Evolutionary conservation across 1,140 invertebrate genomes (phyloP).

Genomic region (Amphibalanus amphitrite): DNA sequence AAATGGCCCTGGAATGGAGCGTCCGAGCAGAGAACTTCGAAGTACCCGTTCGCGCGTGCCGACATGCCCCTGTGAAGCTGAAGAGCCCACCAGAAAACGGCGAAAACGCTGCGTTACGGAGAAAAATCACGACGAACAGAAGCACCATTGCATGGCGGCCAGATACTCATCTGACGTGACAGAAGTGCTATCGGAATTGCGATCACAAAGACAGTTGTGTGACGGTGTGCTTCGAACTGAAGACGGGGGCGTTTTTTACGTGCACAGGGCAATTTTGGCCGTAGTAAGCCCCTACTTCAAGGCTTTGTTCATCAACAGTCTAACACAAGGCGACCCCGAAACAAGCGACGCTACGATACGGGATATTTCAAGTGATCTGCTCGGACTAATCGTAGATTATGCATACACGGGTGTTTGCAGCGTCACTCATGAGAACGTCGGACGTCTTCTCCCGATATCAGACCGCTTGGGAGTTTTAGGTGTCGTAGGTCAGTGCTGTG

Average conservation of each 20-base stretch:
- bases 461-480: constrained; percentile 43
- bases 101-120: not conserved
- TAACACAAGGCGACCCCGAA: constrained; percentile 33
- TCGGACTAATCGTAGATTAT: constrained; percentile 41
- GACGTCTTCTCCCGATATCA: constrained; percentile 37
- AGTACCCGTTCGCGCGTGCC: constrained; percentile 1
- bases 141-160: not conserved
- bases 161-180: not conserved
- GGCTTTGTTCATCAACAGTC: constrained; percentile 42
- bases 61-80: not conserved
- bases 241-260: constrained; percentile 26
- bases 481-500: constrained; percentile 44
- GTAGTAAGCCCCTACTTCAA: constrained; percentile 47
- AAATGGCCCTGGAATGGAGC: constrained; percentile 1
- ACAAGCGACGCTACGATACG: constrained; percentile 32
- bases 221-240: not conserved
- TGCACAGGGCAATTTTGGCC: constrained; percentile 44
- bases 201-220: not conserved
- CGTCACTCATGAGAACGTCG: constrained; percentile 39
- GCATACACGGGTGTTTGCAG: constrained; percentile 42
- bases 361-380: constrained; percentile 24
- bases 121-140: not conserved
- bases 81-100: not conserved
- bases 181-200: not conserved
- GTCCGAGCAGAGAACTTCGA: constrained; percentile 1